Base-by-base conservation (phyloP, 2,888 invertebrate genomes). In the Ecliptopera silaceata region DNA sequence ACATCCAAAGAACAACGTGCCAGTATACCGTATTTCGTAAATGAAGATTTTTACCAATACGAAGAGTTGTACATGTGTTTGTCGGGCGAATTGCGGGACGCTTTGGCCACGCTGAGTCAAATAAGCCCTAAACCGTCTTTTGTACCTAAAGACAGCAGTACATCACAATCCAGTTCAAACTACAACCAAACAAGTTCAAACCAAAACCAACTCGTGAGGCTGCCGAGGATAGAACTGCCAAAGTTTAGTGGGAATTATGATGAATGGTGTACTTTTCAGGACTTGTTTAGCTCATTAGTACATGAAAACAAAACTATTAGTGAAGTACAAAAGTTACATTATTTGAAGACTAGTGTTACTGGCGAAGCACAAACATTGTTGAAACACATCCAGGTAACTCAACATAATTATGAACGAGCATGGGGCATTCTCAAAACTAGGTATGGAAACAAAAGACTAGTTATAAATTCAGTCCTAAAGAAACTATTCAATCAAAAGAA, bases 371-470 rank as follows among this genome's bases (percentile, higher is more conserved):
- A 45, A 8, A 34, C 12, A 4, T 22, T 54, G 11, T 29, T 56
- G 4, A 44, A 22, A n/a, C 50, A 56, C 5, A 20, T 41, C 11
- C 45, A 31, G 4, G 31, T 56, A 10, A 56, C 56, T 11, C 39
- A 26, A 8, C 22, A 5, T 6, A 56, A 56, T 34, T 56, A 56
- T 8, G 26, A 43, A 15, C 22, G 49, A 46, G 64, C 64, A 13
- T 67, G 64, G 64, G 36, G 54, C 1, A 52, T 48, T 10, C 47
- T 68, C 6, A 63, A 59, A 10, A 11, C 43, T 4, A 41, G 65
- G 3, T 68, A 59, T 26, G 64, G 63, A 2, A 66, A 68, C 31
- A 67, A 65, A 47, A 57, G 53, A 15, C 13, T 62, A 15, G 63
- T 66, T 41, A 56, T 61, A 0, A 66, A 66, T 38, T 42, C 57